Conservation (phyloP, 2,888 invertebrate genomes). For the Cataglyphis altisquamis region DNA sequence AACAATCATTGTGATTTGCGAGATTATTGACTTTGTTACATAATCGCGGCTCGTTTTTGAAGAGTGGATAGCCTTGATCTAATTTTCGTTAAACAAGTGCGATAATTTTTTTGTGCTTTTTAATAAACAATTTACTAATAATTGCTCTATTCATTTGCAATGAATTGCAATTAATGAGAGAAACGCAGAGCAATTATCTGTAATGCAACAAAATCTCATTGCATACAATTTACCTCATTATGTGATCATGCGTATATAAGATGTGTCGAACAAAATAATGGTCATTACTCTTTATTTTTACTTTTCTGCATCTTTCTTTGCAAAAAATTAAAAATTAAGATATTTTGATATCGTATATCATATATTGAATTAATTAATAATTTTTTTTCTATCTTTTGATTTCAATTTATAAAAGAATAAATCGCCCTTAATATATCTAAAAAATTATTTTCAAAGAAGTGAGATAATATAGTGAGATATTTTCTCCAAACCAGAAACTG, state of each 20-base stretch:
- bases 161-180: not conserved
- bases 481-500: not conserved
- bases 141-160: not conserved
- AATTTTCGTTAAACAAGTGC: conserved; percentile 52
- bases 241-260: not conserved
- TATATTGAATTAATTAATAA: not conserved
- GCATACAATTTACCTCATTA: not conserved
- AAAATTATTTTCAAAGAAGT: not conserved
- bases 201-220: not conserved
- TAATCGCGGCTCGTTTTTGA: conserved; percentile 43
- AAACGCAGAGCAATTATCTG: conserved; percentile 23
- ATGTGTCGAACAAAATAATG: not conserved
- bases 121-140: conserved; percentile 25
- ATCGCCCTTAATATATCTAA: not conserved
- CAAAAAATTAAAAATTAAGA: not conserved
- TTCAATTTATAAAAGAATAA: not conserved
- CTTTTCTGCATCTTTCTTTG: not conserved
- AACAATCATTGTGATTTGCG: conserved; percentile 12
- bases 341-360: not conserved
- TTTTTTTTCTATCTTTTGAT: not conserved
- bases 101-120: conserved; percentile 38
- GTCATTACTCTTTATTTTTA: not conserved
- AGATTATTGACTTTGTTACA: conserved; percentile 53
- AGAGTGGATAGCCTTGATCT: conserved; percentile 66
- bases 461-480: not conserved